A percentile compares a stretch with the other conserved stretches of the same genome.
Conservation (phyloP, 1,140 invertebrate species). For the Nylanderia fulva region DNA sequence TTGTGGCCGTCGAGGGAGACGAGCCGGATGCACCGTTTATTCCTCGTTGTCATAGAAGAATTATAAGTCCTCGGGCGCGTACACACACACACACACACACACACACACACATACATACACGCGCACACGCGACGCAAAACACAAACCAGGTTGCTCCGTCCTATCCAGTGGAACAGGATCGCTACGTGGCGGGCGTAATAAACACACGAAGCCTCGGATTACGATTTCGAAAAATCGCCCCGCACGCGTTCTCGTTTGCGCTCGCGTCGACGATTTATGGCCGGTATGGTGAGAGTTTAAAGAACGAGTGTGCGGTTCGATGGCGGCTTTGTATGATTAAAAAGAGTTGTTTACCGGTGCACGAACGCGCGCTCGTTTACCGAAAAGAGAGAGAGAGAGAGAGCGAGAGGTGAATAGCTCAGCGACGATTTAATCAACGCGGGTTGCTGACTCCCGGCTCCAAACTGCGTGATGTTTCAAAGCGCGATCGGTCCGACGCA, state of each 20-base stretch:
- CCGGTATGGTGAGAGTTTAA: conserved; percentile 51
- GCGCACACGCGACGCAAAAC: too few relatives aligned
- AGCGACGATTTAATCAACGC: conserved; percentile 68
- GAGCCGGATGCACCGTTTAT: conserved; percentile 75
- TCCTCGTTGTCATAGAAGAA: conserved; percentile 79
- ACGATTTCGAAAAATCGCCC: conserved; percentile 62
- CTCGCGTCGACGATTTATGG: conserved; percentile 46
- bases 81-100: too few relatives aligned
- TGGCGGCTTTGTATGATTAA: conserved; percentile 66
- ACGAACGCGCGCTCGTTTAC: conserved; percentile 26
- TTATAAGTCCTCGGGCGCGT: conserved; percentile 75
- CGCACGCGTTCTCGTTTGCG: neutral
- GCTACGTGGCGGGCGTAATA: conserved; percentile 62
- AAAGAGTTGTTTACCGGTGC: conserved; percentile 56
- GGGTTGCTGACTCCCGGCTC: conserved; percentile 53
- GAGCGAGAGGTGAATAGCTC: neutral
- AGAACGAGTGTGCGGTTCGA: conserved; percentile 58
- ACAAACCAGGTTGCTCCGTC: neutral
- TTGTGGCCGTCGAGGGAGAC: conserved; percentile 78
- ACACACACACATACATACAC: too few relatives aligned
- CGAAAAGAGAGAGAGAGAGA: neutral
- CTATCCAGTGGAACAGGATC: neutral
- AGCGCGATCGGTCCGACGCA: conserved; percentile 28
- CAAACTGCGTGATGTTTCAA: conserved; percentile 40
- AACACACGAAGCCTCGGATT: conserved; percentile 49